Percentiles rank a stretch among this genome's conserved stretches.
Conservation (phyloP, 2,888 invertebrate genomes). For the Folsomia candida region DNA sequence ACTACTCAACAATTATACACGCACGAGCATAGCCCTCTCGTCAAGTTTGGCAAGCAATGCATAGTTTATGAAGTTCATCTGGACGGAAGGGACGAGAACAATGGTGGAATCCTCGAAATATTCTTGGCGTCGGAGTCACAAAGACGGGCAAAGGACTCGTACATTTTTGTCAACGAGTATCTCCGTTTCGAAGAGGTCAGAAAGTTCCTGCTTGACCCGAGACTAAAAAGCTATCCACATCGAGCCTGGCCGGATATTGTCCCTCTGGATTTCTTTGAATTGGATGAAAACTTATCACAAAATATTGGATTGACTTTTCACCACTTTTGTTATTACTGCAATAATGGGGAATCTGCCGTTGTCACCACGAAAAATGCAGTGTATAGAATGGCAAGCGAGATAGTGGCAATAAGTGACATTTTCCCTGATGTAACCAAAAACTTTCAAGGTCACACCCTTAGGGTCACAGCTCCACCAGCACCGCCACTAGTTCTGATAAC, state of each 20-base stretch:
- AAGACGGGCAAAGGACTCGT: constrained; percentile 22
- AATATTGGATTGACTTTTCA: not conserved
- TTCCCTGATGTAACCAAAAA: constrained; percentile 43
- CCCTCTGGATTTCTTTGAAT: not conserved
- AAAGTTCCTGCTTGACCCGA: constrained; percentile 20
- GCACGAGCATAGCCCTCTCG: not conserved
- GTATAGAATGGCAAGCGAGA: constrained; percentile 3
- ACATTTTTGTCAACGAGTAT: constrained; percentile 25
- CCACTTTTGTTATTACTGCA: constrained; percentile 42
- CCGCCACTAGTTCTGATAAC: constrained; percentile 41
- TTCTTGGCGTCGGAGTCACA: constrained; percentile 1
- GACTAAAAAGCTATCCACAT: constrained; percentile 38
- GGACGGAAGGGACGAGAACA: not conserved
- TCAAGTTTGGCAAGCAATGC: constrained; percentile 30
- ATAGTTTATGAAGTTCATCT: constrained; percentile 30
- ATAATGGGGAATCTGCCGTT: constrained; percentile 28
- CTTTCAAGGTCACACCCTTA: constrained; percentile 34
- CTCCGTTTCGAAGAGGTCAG: not conserved
- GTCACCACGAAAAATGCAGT: not conserved
- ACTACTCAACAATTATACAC: no score
- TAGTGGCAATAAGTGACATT: constrained; percentile 13
- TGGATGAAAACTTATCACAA: not conserved
- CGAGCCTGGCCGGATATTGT: constrained; percentile 25
- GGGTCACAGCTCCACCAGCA: constrained; percentile 42
- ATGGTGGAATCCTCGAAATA: not conserved